Conservation (phyloP, 64 coral and sea anemone species). For the Stichodactyla mertensii region DNA sequence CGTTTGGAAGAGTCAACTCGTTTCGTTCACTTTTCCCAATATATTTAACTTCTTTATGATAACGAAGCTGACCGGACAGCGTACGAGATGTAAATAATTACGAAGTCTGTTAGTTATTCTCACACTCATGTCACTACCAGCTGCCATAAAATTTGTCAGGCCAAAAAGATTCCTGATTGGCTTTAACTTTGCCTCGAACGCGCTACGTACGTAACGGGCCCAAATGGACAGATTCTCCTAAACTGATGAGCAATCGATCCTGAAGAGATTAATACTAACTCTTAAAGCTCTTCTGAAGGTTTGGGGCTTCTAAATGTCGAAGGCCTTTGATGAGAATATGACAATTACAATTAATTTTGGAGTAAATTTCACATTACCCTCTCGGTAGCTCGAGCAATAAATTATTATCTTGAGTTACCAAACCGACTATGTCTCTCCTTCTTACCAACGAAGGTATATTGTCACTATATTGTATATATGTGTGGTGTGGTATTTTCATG, state of each 20-base stretch:
- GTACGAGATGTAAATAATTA: slow-evolving; percentile 2
- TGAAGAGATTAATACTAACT: no score
- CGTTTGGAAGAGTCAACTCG: neutral
- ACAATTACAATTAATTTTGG: neutral
- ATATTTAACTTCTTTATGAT: neutral
- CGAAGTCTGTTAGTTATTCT: slow-evolving; percentile 9
- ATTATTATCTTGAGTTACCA: no score
- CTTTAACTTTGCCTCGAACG: neutral
- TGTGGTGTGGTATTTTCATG: no score
- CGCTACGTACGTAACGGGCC: neutral
- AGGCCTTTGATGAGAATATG: neutral
- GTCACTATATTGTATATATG: neutral
- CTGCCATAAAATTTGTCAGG: neutral
- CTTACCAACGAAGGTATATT: neutral
- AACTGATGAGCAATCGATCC: neutral
- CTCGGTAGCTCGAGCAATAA: no score
- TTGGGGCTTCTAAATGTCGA: no score
- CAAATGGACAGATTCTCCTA: neutral
- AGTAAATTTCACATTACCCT: neutral
- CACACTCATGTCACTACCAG: slow-evolving; percentile 1
- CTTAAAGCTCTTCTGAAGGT: no score
- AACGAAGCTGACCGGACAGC: neutral
- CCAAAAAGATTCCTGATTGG: neutral
- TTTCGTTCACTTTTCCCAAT: neutral
- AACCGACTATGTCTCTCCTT: no score